phyloP scores from a whole-genome alignment of 2,888 invertebrate genomes.

The Andricus curvator region DNA sequence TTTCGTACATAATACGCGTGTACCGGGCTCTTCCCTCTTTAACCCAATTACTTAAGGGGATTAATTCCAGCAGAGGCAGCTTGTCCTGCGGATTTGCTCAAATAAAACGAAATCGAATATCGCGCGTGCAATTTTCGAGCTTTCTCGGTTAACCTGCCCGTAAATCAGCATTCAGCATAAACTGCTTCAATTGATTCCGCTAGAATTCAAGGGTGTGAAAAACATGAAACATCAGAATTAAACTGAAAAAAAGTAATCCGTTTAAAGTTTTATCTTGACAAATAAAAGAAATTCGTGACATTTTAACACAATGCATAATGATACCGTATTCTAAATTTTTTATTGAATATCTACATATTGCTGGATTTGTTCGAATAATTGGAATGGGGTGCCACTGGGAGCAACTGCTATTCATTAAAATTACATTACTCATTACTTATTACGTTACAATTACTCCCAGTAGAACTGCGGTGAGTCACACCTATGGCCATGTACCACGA shows the following conservation, averaged over 20 bases:
- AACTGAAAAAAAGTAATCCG: neutral
- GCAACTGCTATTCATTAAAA: too few species aligned
- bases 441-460: too few species aligned
- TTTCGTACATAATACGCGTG: slow-evolving; percentile 1
- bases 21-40: neutral
- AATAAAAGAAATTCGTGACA: too few species aligned
- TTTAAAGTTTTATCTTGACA: too few species aligned
- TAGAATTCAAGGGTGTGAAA: neutral
- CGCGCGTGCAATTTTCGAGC: neutral
- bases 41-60: slow-evolving; percentile 7
- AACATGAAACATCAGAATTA: neutral
- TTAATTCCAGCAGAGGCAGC: slow-evolving; percentile 7
- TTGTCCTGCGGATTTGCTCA: neutral
- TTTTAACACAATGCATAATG: too few species aligned
- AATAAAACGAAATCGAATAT: slow-evolving; percentile 2
- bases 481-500: too few species aligned
- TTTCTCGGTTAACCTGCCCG: neutral
- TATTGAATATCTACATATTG: too few species aligned
- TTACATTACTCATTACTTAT: too few species aligned
- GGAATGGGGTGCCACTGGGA: too few species aligned
- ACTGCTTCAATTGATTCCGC: neutral
- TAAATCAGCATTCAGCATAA: neutral
- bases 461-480: too few species aligned
- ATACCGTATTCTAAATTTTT: too few species aligned
- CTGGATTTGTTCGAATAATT: too few species aligned